Base-by-base conservation (phyloP, 2,888 invertebrate species). In the Netelia inedita region DNA sequence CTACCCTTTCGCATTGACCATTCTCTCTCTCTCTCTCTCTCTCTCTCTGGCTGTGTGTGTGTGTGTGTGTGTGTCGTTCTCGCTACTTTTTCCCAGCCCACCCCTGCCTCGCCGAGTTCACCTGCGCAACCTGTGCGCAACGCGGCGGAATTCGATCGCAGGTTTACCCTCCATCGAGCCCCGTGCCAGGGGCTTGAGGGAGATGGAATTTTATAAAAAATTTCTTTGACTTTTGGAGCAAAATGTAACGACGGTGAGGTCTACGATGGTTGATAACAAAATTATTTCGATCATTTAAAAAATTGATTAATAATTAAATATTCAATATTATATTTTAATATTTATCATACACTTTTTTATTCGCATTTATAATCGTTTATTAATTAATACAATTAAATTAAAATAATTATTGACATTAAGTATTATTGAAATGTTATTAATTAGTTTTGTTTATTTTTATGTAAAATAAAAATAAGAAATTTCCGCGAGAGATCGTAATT, bases 111-210 rank as follows among this genome's bases (percentile, higher is more conserved):
- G 63, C 66, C 23, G 59, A 63, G 63, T 46, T 63, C 72, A 69
- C 59, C 41, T 57, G 68, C 59, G 74, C 43, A 72, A 57, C 53
- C 35, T 69, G 23, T 28, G 61, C 68, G 57, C 28, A 59, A 59
- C 59, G 28, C 53, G 19, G 55, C 61, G 57, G 82, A 69, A 76
- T 84, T 65, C 73, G 68, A 76, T 78, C 61, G 63, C 55, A 16
- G 41, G 84, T 72, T 79, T 82, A 69, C 68, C 76, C 81, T 78
- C 46, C 69, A 69, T 50, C 28, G 43, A 61, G 53, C 50, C 21
- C 50, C 21, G 74, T 71, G 57, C 75, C 65, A 80, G 75, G 63
- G 63, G 28, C 2, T 28, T 28, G 28, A 28, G 28, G 28, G 28
- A 28, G 5, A 28, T 28, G 28, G 28, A 28, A 28, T 28, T 28